These are phyloP conservation scores for Tigriopus japonicus DNA, from an alignment of 1,140 invertebrate genomes.

Conservation along the genomic window DNA sequence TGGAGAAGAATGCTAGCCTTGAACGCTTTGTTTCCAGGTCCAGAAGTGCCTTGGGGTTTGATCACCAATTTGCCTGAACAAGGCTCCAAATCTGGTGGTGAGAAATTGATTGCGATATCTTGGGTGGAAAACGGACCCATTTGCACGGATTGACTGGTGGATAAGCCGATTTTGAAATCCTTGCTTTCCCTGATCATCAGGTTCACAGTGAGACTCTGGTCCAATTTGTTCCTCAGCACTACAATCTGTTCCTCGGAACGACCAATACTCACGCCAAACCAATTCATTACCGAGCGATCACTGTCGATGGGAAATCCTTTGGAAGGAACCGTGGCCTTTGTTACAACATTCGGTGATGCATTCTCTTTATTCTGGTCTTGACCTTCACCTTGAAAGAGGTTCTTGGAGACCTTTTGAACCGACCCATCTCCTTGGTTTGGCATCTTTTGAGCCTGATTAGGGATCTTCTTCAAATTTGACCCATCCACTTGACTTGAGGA, in stretches of 20 bases:
- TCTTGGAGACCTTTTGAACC: no score
- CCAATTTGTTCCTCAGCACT: not conserved
- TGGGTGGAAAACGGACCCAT: no score
- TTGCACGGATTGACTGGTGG: not conserved
- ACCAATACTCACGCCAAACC: not conserved
- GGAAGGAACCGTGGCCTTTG: no score
- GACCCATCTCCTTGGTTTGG: no score
- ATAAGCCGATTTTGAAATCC: not conserved
- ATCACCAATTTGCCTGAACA: not conserved
- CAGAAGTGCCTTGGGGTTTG: not conserved
- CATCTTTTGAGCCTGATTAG: no score
- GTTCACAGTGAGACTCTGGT: not conserved
- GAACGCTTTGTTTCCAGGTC: not conserved
- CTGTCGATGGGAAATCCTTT: not conserved
- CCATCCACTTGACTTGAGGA: no score
- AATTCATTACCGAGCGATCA: not conserved
- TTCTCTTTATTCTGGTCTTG: no score
- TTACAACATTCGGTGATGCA: no score
- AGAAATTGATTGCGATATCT: no score
- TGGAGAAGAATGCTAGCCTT: conserved; percentile 1
- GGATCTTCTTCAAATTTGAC: no score
- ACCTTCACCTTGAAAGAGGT: no score
- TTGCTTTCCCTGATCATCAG: not conserved
- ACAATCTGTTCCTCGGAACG: conserved; percentile 5
- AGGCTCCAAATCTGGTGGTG: no score